Percentiles rank a stretch among this genome's conserved stretches.
phyloP scores from a whole-genome alignment of 2,888 invertebrate species.

The Microctonus aethiopoides region DNA sequence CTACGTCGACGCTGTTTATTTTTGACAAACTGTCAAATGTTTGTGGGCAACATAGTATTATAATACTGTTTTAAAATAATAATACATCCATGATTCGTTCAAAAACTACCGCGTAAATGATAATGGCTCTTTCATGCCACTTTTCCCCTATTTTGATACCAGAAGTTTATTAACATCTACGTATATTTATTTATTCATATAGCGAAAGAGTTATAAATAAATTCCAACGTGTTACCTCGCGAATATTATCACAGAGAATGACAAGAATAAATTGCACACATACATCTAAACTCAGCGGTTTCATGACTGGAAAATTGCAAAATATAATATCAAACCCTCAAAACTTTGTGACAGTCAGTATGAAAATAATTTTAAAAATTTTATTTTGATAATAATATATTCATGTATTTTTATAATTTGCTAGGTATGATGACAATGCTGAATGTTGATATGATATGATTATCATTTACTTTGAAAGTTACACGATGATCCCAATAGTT shows the following conservation, averaged over 20 bases:
- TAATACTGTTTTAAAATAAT: no score
- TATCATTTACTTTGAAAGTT: slow-evolving; percentile 8
- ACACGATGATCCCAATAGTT: slow-evolving; percentile 22
- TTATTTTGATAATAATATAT: no score
- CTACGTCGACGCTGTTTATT: no score
- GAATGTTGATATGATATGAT: background rate
- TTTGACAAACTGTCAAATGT: no score
- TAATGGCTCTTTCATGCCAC: no score
- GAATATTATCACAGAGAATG: background rate
- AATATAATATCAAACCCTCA: slow-evolving; percentile 45
- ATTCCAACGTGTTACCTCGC: background rate
- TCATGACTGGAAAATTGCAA: slow-evolving; percentile 40
- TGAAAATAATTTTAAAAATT: no score
- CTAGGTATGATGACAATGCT: no score
- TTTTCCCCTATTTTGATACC: no score
- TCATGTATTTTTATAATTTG: no score
- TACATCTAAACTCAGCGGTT: slow-evolving; percentile 32
- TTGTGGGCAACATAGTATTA: no score
- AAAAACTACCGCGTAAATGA: no score
- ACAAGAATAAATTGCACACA: background rate
- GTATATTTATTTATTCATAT: background rate
- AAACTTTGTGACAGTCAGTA: slow-evolving; percentile 14
- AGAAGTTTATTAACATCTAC: background rate
- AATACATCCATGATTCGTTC: no score
- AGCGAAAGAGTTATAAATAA: background rate